Percentiles rank a stretch among this genome's conserved stretches.
Evolutionary conservation across 1,140 invertebrate species (phyloP).

Genomic region (Cotesia vestalis): DNA sequence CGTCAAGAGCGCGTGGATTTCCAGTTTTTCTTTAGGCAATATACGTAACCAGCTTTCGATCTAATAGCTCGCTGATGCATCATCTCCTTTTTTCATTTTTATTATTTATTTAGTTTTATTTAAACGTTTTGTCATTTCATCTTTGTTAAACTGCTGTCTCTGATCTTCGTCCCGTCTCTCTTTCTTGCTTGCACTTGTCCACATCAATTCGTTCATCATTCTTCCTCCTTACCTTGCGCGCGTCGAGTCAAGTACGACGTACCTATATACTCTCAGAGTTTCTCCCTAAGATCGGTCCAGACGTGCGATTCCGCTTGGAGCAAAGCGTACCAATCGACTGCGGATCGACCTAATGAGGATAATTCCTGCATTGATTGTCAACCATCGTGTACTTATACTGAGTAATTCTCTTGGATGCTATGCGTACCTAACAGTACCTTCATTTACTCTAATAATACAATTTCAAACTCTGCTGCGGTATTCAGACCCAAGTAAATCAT

Average conservation of each 20-base stretch:
- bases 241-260: background rate
- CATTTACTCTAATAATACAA: conserved; percentile 13
- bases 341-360: conserved; percentile 61
- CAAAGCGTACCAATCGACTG: conserved; percentile 33
- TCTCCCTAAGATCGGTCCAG: conserved; percentile 17
- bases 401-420: conserved; percentile 40
- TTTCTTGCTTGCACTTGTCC: background rate
- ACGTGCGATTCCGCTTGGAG: conserved; percentile 32
- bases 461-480: conserved; percentile 25
- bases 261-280: no score
- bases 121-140: background rate
- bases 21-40: conserved; percentile 56
- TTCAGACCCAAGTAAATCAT: conserved; percentile 56
- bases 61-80: conserved; percentile 54
- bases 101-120: background rate
- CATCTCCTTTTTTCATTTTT: conserved; percentile 30
- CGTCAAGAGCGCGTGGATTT: conserved; percentile 56
- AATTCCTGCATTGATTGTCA: conserved; percentile 64
- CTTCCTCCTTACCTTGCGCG: background rate
- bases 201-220: conserved; percentile 1
- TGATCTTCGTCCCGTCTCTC: background rate
- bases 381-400: conserved; percentile 30
- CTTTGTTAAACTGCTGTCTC: conserved; percentile 1
- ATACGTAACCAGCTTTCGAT: conserved; percentile 54
- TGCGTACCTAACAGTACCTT: background rate